phyloP scores from a whole-genome alignment of 2,797 vertebrate genomes.

The Diplodus puntazzo region DNA sequence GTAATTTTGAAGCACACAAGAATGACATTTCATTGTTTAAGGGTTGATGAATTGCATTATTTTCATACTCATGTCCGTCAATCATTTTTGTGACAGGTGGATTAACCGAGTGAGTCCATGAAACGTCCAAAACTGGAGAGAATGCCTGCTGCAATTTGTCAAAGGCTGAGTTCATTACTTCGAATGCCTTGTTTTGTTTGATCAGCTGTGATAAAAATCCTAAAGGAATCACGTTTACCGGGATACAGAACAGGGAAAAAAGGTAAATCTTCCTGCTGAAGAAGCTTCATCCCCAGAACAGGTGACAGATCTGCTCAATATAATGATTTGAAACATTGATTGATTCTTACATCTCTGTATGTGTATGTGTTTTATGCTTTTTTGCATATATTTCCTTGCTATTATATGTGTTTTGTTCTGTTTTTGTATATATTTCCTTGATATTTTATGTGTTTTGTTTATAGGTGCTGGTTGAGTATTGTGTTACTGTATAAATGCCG shows the following conservation, averaged over 20 bases:
- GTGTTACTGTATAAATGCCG: not conserved
- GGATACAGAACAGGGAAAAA: not conserved
- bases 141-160: not conserved
- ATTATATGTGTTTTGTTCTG: not conserved
- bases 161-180: not conserved
- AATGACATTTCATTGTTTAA: not conserved
- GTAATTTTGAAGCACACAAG: not conserved
- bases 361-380: not conserved
- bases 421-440: not conserved
- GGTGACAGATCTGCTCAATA: not conserved
- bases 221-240: not conserved
- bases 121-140: not conserved
- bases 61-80: not conserved
- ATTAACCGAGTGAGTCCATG: not conserved
- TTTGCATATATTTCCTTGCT: not conserved
- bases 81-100: not conserved
- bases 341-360: not conserved
- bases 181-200: not conserved
- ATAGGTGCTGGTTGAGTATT: not conserved
- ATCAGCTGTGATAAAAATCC: not conserved
- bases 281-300: not conserved
- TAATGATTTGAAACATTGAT: not conserved
- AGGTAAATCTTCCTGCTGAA: not conserved
- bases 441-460: too few species aligned
- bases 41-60: not conserved